Evolutionary conservation across 2,113 vertebrate genomes (phyloP).

Genomic region (Tympanuchus pallidicinctus): DNA sequence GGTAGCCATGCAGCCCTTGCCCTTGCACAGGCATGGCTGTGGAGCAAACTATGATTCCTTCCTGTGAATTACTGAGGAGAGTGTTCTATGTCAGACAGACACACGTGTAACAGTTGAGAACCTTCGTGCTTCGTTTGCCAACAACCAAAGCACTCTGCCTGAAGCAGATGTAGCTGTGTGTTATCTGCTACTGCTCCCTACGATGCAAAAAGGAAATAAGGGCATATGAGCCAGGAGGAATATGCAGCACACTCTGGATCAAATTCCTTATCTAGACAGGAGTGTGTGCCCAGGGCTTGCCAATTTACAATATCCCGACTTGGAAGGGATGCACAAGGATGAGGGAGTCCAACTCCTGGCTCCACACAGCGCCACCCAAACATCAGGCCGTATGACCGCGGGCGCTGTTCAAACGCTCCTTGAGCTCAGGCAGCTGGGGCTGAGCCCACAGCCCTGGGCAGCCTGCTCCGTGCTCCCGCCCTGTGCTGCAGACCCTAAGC

Average conservation of each 20-base stretch:
- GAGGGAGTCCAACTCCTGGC: no score
- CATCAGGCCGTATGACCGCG: no score
- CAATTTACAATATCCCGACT: background rate
- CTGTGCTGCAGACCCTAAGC: no score
- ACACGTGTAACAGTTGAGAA: background rate
- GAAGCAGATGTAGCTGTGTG: background rate
- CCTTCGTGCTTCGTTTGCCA: background rate
- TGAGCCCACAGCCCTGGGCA: no score
- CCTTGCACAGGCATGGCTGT: background rate
- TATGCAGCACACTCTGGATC: background rate
- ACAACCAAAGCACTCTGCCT: background rate
- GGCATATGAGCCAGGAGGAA: background rate
- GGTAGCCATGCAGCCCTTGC: background rate
- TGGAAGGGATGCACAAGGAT: no score
- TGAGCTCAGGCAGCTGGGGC: no score
- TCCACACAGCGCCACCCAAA: no score
- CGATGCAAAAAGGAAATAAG: no score
- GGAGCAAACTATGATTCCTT: background rate
- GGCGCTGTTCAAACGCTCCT: no score
- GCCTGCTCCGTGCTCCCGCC: no score
- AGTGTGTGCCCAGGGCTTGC: background rate
- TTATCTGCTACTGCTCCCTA: rapidly evolving
- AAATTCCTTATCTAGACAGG: background rate
- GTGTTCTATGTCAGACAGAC: background rate
- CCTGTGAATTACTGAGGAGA: background rate